These are phyloP conservation scores for Xylophagus ater DNA, from an alignment of 2,888 invertebrate species.

Conservation along the genomic window DNA sequence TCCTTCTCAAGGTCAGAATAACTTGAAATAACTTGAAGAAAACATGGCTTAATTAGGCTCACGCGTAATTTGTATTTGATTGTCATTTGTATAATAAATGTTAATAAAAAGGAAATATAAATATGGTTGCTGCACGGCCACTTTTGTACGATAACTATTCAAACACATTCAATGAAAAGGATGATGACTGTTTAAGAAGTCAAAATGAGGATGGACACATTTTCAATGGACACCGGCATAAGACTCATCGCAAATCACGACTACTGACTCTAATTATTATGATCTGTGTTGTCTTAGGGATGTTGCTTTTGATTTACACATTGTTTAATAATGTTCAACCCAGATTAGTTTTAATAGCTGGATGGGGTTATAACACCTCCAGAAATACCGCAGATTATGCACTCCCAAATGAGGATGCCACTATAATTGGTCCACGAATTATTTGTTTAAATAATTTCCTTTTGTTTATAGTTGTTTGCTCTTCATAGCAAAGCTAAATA, in stretches of 20 bases:
- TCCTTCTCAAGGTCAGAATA: no score
- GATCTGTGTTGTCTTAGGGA: slow-evolving; percentile 21
- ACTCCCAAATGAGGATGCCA: slow-evolving; percentile 55
- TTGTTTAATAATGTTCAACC: slow-evolving; percentile 28
- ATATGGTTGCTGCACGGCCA: slow-evolving; percentile 5
- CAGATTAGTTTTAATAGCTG: slow-evolving; percentile 42
- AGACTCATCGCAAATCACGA: slow-evolving; percentile 24
- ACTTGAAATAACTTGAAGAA: no score
- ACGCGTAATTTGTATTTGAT: no score
- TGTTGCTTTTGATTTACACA: slow-evolving; percentile 28
- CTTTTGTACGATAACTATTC: slow-evolving; percentile 8
- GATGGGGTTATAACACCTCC: slow-evolving; percentile 66
- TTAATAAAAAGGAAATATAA: no score
- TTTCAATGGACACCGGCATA: slow-evolving; percentile 10
- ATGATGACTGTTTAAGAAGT: slow-evolving; percentile 6
- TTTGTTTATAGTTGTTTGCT: slow-evolving; percentile 63
- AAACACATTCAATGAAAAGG: slow-evolving; percentile 9
- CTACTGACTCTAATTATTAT: slow-evolving; percentile 23
- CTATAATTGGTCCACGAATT: slow-evolving; percentile 49
- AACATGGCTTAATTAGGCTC: no score
- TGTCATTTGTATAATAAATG: no score
- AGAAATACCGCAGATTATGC: slow-evolving; percentile 62
- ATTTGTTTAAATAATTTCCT: slow-evolving; percentile 46
- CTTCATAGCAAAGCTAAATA: slow-evolving; percentile 41
- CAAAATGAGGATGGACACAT: neutral